These are phyloP conservation scores for Lepidurus apus DNA, from an alignment of 1,140 invertebrate species.

Conservation along the genomic window DNA sequence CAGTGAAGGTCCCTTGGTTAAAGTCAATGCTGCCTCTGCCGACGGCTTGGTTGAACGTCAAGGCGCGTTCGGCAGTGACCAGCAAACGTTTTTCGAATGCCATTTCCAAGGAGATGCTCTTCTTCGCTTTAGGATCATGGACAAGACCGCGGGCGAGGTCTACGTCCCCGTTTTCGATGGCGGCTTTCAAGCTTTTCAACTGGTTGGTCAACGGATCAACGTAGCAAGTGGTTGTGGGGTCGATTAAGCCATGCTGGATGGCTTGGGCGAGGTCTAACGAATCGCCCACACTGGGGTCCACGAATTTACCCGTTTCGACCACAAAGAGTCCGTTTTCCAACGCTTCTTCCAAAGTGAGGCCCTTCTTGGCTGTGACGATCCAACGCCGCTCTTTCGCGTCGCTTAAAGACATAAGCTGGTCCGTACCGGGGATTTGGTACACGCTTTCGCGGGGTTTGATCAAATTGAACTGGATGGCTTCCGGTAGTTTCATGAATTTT, in stretches of 20 bases:
- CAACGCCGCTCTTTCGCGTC: slow-evolving; percentile 65
- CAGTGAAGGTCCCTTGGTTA: slow-evolving; percentile 46
- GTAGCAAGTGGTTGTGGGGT: slow-evolving; percentile 67
- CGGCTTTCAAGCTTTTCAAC: slow-evolving; percentile 63
- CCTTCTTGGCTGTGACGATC: slow-evolving; percentile 64
- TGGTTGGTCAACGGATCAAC: slow-evolving; percentile 67
- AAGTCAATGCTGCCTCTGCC: slow-evolving; percentile 49
- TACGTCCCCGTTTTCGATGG: slow-evolving; percentile 73
- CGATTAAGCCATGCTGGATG: slow-evolving; percentile 64
- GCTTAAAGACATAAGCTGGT: slow-evolving; percentile 56
- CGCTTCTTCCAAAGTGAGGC: slow-evolving; percentile 68
- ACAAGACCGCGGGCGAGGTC: slow-evolving; percentile 68
- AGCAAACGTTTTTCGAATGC: slow-evolving; percentile 64
- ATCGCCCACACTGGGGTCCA: slow-evolving; percentile 65
- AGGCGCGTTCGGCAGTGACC: slow-evolving; percentile 62
- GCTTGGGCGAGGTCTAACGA: slow-evolving; percentile 64
- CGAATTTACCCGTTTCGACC: slow-evolving; percentile 68
- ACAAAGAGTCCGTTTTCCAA: slow-evolving; percentile 69
- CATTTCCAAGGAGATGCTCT: slow-evolving; percentile 62
- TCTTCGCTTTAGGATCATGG: slow-evolving; percentile 68
- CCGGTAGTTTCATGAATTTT: slow-evolving; percentile 64
- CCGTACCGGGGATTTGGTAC: slow-evolving; percentile 58
- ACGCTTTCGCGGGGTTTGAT: slow-evolving; percentile 66
- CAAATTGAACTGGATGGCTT: slow-evolving; percentile 65
- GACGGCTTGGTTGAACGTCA: slow-evolving; percentile 57